phyloP scores from a whole-genome alignment of 2,888 invertebrate species.

The Latheticus oryzae region DNA sequence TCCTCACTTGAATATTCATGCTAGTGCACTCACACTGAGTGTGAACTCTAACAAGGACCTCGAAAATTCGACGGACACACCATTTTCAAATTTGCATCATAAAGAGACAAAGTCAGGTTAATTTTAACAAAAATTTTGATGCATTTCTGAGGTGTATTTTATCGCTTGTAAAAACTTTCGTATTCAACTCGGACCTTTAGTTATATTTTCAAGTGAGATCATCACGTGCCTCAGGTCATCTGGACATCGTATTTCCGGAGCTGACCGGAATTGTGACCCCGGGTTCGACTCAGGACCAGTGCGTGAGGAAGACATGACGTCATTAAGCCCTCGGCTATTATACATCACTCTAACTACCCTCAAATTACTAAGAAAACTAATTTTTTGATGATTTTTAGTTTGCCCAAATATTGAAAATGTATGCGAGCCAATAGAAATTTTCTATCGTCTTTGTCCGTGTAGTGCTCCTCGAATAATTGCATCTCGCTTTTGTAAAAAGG shows the following conservation, averaged over 20 bases:
- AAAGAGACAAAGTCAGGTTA: slow-evolving; percentile 33
- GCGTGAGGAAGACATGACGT: slow-evolving; percentile 46
- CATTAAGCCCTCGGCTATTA: slow-evolving; percentile 47
- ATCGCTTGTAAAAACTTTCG: too few species aligned
- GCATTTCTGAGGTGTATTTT: too few species aligned
- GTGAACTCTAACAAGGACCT: slow-evolving; percentile 42
- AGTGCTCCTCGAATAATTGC: slow-evolving; percentile 45
- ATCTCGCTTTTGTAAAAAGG: slow-evolving; percentile 52
- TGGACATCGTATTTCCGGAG: slow-evolving; percentile 50
- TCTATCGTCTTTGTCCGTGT: slow-evolving; percentile 46
- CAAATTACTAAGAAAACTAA: too few species aligned
- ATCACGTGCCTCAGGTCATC: slow-evolving; percentile 51
- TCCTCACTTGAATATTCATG: slow-evolving; percentile 41
- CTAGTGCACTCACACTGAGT: slow-evolving; percentile 38
- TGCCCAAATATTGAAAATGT: too few species aligned
- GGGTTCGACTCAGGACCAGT: slow-evolving; percentile 43
- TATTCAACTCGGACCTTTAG: slow-evolving; percentile 48
- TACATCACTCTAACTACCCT: slow-evolving; percentile 45
- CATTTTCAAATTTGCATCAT: slow-evolving; percentile 40
- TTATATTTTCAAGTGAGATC: slow-evolving; percentile 51
- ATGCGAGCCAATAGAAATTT: slow-evolving; percentile 51
- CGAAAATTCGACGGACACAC: slow-evolving; percentile 36
- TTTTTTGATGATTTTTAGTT: too few species aligned
- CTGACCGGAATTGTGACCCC: slow-evolving; percentile 51
- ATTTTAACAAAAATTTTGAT: slow-evolving; percentile 27